Percentiles rank a stretch among this genome's conserved stretches.
phyloP scores from a whole-genome alignment of 1,140 invertebrate species.

The Metaphire vulgaris region DNA sequence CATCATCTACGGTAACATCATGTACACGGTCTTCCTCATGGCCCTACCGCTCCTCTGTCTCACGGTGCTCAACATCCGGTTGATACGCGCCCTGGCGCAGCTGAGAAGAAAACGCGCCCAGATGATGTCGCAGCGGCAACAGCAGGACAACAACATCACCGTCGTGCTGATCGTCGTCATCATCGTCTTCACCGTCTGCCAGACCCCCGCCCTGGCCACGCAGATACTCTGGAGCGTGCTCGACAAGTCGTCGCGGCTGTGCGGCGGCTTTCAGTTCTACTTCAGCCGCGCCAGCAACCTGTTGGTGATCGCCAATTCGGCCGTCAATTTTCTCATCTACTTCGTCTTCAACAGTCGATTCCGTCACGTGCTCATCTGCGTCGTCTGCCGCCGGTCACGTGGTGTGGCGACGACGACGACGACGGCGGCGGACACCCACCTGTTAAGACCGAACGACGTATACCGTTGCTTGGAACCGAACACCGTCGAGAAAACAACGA shows the following conservation, averaged over 20 bases:
- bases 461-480: no score
- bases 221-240: constrained; percentile 23
- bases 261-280: constrained; percentile 30
- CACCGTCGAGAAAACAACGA: no score
- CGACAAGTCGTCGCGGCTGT: constrained; percentile 1
- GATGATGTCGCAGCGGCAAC: constrained; percentile 29
- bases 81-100: no score
- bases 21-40: constrained; percentile 21
- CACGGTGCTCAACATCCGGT: constrained; percentile 25
- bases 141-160: constrained; percentile 32
- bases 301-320: constrained; percentile 20
- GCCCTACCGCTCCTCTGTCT: constrained; percentile 19
- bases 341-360: constrained; percentile 28
- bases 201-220: constrained; percentile 25
- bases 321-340: constrained; percentile 31
- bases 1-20: constrained; percentile 17
- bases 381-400: no score
- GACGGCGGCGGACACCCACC: no score
- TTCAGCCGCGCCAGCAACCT: constrained; percentile 23
- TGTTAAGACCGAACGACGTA: no score
- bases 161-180: no score
- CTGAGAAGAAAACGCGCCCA: constrained; percentile 15
- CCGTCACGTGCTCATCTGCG: constrained; percentile 23
- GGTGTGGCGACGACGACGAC: no score
- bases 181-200: constrained; percentile 24